A percentile compares a stretch with the other conserved stretches of the same genome.
Evolutionary conservation across 2,113 vertebrate genomes (phyloP).

Genomic region (Boleophthalmus pectinirostris): DNA sequence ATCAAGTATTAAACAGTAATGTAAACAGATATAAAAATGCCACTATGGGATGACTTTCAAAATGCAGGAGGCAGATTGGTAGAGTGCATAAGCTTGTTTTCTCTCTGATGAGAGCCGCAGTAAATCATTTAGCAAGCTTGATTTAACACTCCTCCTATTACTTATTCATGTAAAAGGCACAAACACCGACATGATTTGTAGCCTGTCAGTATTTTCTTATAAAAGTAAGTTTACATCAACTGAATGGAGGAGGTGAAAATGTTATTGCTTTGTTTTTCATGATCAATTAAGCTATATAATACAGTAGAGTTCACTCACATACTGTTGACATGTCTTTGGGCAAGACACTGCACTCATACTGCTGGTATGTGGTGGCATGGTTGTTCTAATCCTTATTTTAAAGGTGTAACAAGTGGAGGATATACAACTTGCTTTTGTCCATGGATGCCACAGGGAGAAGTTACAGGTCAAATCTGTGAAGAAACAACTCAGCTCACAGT

Average conservation of each 20-base stretch:
- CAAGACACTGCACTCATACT: background rate
- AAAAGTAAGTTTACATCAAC: constrained; percentile 15
- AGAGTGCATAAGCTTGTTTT: constrained; percentile 22
- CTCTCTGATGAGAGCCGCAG: constrained; percentile 13
- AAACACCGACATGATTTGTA: constrained; percentile 39
- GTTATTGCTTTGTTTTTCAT: constrained; percentile 7
- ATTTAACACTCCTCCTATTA: constrained; percentile 42
- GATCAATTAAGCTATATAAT: background rate
- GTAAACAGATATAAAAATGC: background rate
- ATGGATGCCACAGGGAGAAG: too few species aligned
- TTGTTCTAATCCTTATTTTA: background rate
- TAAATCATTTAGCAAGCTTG: constrained; percentile 48
- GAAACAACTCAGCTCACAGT: too few species aligned
- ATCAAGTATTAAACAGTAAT: background rate
- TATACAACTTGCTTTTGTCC: too few species aligned
- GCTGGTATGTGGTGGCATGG: background rate
- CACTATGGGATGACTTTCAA: background rate
- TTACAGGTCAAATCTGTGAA: too few species aligned
- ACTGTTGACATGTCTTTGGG: background rate
- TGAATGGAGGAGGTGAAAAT: constrained; percentile 11
- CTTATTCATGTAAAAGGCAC: constrained; percentile 45
- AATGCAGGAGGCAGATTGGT: background rate
- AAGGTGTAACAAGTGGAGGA: too few species aligned
- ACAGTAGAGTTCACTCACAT: too few species aligned
- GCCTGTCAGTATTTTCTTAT: constrained; percentile 24